Base-by-base conservation (phyloP, 2,797 vertebrate species). In the Mico argentatus region DNA sequence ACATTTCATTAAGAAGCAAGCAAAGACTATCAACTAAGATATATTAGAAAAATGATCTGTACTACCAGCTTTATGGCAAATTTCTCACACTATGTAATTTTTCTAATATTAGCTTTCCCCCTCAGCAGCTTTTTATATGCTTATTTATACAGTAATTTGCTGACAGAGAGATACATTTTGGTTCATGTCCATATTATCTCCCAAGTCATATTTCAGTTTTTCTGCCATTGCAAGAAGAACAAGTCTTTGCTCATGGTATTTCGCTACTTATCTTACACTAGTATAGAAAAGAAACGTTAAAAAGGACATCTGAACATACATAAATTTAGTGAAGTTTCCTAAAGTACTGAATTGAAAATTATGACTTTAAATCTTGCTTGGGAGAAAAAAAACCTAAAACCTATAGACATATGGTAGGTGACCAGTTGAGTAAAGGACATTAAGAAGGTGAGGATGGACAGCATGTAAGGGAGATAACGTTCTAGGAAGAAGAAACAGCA, bases 281-380 rank as follows among this genome's bases (percentile, higher is more conserved):
- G 82, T 91, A 67, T 84, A 20, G 82, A 59, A 64, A 61, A 79
- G 57, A 70, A 91, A 84, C 48, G n/a, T 44, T 52, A 72, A 55
- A 96, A 87, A 70, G 91, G 26, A 26, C 64, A 84, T 44, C 8
- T 85, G 84, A 84, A 91, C 48, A 33, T 26, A 57, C 17, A 13
- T n/a, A 75, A 92, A 61, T 87, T 93, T 22, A 59, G 19, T 93
- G 87, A 84, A 46, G 72, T 82, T 88, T 88, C 88, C 57, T 30
- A 48, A 61, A 90, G 26, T 82, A 61, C 48, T 85, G 64, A 94
- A 67, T 88, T 91, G 44, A 80, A 94, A 93, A 75, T 57, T n/a
- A 41, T 57, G 9, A 48, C 39, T 76, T 93, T 84, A 76, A 84
- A 59, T 19, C 20, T 59, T 95, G 10, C 27, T 75, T 7, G 50